Base-by-base conservation (phyloP, 2,113 vertebrate species). In the Takifugu bimaculatus region DNA sequence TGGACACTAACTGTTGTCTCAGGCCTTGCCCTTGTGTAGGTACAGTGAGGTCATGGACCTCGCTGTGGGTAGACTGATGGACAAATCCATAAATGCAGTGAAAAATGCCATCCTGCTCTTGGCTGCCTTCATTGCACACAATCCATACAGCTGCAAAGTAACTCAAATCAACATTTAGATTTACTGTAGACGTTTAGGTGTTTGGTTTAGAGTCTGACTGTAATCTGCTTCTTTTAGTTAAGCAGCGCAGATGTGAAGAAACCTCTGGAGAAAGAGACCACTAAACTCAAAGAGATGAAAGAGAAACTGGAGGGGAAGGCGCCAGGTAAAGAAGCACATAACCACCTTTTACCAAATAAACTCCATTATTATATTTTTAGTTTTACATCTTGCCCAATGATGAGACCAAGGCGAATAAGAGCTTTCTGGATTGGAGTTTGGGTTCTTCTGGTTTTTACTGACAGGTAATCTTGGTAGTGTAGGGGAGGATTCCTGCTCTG, bases 61-160 rank as follows among this genome's bases (percentile, higher is more conserved):
- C 35, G 90, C 94, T n/a, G 93, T 98, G 12, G 94, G 90, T 0
- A 91, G 96, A 27, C 91, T 99, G 59, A 87, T 92, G 85, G 96
- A 99, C 86, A 98, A 94, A 78, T 94, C 95, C 0, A 93, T 98
- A 61, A 80, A 93, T 2, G 96, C 91, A 0, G 94, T 94, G 65
- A 98, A 97, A 90, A 97, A 93, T n/a, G 94, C 96, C 0, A 94
- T 98, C 81, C 96, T 97, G 70, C 90, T 99, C 54, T 86, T 98
- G 79, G 93, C 94, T 60, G 93, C 92, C 0, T 97, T 98, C 81
- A 92, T 98, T 7, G 94, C 94, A 59, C 97, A 96, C 80, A 99
- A 98, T 79, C 97, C 97, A 6, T 99, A 97, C 80, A 97, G 94
- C 72, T 93, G 93, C 92, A 99, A 96, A 93, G 96, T 98, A 89